A percentile compares a stretch with the other conserved stretches of the same genome.
Evolutionary conservation across 53 echinoderm and acorn worm genomes (phyloP).

Genomic region (Apostichopus leukothele): DNA sequence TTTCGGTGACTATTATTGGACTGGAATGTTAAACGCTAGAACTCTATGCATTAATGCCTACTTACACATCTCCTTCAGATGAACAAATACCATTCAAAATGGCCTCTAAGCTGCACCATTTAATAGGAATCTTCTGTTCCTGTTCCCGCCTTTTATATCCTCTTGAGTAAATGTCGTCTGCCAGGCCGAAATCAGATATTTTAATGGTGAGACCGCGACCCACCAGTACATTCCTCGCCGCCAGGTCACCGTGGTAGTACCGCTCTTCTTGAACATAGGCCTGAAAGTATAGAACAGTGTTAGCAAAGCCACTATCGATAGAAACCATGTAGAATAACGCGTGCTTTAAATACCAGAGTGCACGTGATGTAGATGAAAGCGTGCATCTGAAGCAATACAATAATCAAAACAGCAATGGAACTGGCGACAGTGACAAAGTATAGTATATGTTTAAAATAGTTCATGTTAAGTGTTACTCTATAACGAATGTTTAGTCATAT

Average conservation of each 20-base stretch:
- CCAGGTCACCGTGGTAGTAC: constrained; percentile 46
- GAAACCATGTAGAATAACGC: no score
- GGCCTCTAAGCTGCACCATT: constrained; percentile 43
- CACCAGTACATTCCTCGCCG: constrained; percentile 43
- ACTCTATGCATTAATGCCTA: neutral
- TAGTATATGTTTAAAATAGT: no score
- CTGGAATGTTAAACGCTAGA: no score
- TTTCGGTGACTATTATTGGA: no score
- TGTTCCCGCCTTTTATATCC: constrained; percentile 48
- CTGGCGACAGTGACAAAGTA: no score
- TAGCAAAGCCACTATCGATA: no score
- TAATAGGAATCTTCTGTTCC: constrained; percentile 48
- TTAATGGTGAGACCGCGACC: constrained; percentile 31
- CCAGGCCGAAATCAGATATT: constrained; percentile 45
- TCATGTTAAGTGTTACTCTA: no score
- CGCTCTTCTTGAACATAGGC: constrained; percentile 15
- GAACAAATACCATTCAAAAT: constrained; percentile 45
- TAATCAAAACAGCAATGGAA: no score
- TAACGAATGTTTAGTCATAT: no score
- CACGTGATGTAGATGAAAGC: no score
- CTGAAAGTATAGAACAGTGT: neutral
- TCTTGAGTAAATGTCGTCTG: constrained; percentile 47
- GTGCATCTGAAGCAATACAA: no score
- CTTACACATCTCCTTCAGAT: constrained; percentile 50
- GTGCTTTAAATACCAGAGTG: no score